These are phyloP conservation scores for Myotis myotis DNA, from an alignment of 2,797 vertebrate genomes.

Conservation along the genomic window DNA sequence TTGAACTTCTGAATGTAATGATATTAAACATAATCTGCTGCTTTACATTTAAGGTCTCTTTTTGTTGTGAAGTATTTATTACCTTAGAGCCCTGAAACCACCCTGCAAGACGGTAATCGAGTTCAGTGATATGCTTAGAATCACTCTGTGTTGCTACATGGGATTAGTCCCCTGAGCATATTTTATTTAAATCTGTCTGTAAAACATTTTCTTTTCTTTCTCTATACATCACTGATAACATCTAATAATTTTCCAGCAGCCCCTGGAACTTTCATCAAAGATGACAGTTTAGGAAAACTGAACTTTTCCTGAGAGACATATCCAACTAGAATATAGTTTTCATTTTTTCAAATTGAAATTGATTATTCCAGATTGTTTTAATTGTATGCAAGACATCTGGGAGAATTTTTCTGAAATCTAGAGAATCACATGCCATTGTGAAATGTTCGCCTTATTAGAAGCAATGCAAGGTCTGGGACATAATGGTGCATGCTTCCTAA, in stretches of 20 bases:
- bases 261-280: slow-evolving; percentile 27
- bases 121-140: neutral
- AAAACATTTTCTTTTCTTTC: slow-evolving; percentile 52
- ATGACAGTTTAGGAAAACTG: slow-evolving; percentile 52
- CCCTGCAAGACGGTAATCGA: neutral
- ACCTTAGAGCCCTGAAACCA: neutral
- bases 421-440: slow-evolving; percentile 45
- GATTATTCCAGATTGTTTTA: slow-evolving; percentile 59
- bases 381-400: slow-evolving; percentile 54
- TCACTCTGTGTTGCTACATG: neutral
- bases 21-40: neutral
- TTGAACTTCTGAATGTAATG: neutral
- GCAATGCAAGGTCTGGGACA: slow-evolving; percentile 5
- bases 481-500: slow-evolving; percentile 4
- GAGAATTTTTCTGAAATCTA: slow-evolving; percentile 42
- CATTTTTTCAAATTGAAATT: slow-evolving; percentile 56
- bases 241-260: slow-evolving; percentile 21
- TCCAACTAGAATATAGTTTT: slow-evolving; percentile 47
- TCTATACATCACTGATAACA: neutral
- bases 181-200: slow-evolving; percentile 42
- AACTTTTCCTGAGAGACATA: slow-evolving; percentile 43
- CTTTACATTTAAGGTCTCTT: neutral
- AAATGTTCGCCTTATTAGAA: slow-evolving; percentile 48
- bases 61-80: neutral
- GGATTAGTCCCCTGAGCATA: neutral